Conservation (phyloP, 2,113 vertebrate species). For the Lampris incognitus region DNA sequence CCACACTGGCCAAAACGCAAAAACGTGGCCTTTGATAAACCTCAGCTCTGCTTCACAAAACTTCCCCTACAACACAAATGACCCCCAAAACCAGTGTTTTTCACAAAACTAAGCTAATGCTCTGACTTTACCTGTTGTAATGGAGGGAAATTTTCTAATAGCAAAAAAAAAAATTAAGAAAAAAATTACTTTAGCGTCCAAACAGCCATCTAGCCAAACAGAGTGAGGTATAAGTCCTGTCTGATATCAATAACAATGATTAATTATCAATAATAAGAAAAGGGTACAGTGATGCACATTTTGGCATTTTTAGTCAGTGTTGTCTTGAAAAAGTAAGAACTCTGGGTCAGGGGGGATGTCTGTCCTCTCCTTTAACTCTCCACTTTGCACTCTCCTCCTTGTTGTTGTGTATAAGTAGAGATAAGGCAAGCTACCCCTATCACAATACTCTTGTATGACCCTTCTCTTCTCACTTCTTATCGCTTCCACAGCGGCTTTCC, state of each 20-base stretch:
- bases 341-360: background rate
- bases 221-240: too few relatives aligned
- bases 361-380: slow-evolving; percentile 22
- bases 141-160: too few relatives aligned
- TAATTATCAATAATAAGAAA: too few relatives aligned
- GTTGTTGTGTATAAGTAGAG: slow-evolving; percentile 44
- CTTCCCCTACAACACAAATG: slow-evolving; percentile 8
- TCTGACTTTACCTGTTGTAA: background rate
- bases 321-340: slow-evolving; percentile 19
- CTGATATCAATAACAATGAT: too few relatives aligned
- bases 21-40: slow-evolving; percentile 15
- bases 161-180: background rate
- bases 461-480: background rate
- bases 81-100: slow-evolving; percentile 12
- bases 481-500: slow-evolving; percentile 9
- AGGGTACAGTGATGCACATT: too few relatives aligned
- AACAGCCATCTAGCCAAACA: background rate
- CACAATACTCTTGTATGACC: slow-evolving; percentile 16
- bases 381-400: slow-evolving; percentile 17
- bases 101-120: background rate
- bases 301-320: background rate
- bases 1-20: slow-evolving; percentile 34
- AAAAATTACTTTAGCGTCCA: background rate
- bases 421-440: slow-evolving; percentile 46
- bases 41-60: slow-evolving; percentile 35